phyloP scores from a whole-genome alignment of 2,113 vertebrate genomes.

The Nematolebias whitei region DNA sequence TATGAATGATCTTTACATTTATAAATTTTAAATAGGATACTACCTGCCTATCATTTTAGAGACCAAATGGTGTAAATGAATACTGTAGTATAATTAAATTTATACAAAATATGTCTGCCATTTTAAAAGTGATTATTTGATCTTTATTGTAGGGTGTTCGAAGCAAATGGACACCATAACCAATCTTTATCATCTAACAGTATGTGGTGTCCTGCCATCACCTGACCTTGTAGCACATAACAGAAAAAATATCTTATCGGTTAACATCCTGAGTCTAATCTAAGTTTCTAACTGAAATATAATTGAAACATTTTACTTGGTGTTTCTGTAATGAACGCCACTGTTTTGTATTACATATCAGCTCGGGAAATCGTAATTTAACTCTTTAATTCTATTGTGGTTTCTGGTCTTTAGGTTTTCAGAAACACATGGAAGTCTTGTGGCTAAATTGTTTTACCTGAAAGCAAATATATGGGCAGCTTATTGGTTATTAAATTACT shows the following conservation, averaged over 20 bases:
- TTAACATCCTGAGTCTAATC: too few species aligned
- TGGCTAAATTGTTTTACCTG: not conserved
- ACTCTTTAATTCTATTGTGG: not conserved
- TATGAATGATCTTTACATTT: not conserved
- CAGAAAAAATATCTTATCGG: not conserved
- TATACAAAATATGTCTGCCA: too few species aligned
- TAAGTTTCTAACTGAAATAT: too few species aligned
- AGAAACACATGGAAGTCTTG: not conserved
- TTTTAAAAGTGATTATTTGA: not conserved
- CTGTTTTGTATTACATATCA: not conserved
- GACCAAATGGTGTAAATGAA: too few species aligned
- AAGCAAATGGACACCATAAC: not conserved
- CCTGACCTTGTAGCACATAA: not conserved
- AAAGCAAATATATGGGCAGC: not conserved
- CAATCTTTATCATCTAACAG: not conserved
- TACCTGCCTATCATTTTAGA: too few species aligned
- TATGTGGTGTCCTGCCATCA: not conserved
- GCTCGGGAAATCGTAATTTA: not conserved
- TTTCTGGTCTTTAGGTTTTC: not conserved
- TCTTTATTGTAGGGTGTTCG: not conserved
- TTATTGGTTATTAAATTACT: not conserved
- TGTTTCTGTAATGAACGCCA: not conserved
- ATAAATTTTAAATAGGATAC: not conserved
- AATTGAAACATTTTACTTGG: not conserved
- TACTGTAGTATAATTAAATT: too few species aligned